A percentile compares a stretch with the other conserved stretches of the same genome.
Conservation (phyloP, 1,140 invertebrate genomes). For the Argopecten irradians region DNA sequence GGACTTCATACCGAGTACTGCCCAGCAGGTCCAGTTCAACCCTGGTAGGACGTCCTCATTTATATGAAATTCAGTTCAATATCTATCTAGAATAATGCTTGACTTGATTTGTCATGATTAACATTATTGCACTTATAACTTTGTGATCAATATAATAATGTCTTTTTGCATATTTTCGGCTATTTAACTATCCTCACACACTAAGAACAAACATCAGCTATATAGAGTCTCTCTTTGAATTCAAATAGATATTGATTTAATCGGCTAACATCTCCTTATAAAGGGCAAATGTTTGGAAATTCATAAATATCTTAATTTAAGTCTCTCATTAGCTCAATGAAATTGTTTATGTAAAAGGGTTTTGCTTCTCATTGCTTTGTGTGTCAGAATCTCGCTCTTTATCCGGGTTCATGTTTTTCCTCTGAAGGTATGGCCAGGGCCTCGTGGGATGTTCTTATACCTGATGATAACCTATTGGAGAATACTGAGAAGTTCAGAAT, state of each 20-base stretch:
- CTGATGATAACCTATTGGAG: slow-evolving; percentile 65
- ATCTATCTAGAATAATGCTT: neutral
- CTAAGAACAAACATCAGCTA: too few species aligned
- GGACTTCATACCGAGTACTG: slow-evolving; percentile 67
- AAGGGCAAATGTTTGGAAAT: too few species aligned
- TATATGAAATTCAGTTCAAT: neutral
- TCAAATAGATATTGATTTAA: too few species aligned
- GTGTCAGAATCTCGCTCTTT: too few species aligned
- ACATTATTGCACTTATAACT: neutral
- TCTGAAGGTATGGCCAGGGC: slow-evolving; percentile 62
- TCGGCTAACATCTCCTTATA: too few species aligned
- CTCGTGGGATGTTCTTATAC: slow-evolving; percentile 67
- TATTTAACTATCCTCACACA: neutral
- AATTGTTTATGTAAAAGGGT: neutral
- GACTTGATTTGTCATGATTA: neutral
- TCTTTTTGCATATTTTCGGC: neutral
- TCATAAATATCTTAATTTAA: too few species aligned
- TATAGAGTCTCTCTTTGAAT: too few species aligned
- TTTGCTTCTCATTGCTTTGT: too few species aligned
- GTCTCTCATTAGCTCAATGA: too few species aligned
- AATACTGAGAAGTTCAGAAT: slow-evolving; percentile 70
- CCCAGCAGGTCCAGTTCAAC: slow-evolving; percentile 72
- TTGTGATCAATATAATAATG: neutral
- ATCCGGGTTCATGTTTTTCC: too few species aligned
- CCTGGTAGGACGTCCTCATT: slow-evolving; percentile 64